Evolutionary conservation across 1,140 invertebrate species (phyloP).

Genomic region (Drosophila tani): DNA sequence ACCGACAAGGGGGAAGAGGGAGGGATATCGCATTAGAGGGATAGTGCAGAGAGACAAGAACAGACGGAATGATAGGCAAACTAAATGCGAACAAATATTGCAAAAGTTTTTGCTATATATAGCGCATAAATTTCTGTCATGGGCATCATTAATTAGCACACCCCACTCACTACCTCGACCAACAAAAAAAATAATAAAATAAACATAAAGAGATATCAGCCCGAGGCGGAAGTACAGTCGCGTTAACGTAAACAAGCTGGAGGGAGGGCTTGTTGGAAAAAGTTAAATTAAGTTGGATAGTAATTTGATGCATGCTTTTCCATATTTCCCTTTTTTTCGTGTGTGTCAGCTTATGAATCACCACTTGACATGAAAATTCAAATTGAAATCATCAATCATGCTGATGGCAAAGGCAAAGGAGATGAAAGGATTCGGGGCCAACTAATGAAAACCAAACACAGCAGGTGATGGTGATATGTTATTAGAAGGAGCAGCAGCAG

Average conservation of each 20-base stretch:
- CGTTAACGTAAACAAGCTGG: slow-evolving; percentile 33
- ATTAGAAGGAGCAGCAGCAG: slow-evolving; percentile 48
- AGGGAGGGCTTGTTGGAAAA: slow-evolving; percentile 57
- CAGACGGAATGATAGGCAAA: slow-evolving; percentile 51
- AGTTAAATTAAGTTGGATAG: slow-evolving; percentile 76
- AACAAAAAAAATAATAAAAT: slow-evolving; percentile 12
- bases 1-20: no score
- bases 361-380: slow-evolving; percentile 77
- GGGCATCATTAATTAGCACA: slow-evolving; percentile 78
- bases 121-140: slow-evolving; percentile 81
- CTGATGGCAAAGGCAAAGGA: slow-evolving; percentile 25
- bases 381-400: slow-evolving; percentile 84
- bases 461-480: slow-evolving; percentile 69
- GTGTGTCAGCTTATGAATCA: slow-evolving; percentile 54
- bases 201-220: slow-evolving; percentile 11
- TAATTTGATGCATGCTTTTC: slow-evolving; percentile 30
- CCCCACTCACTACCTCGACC: slow-evolving; percentile 20
- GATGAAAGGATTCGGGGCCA: slow-evolving; percentile 44
- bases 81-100: slow-evolving; percentile 80
- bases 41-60: background rate
- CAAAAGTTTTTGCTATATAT: slow-evolving; percentile 70
- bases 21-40: background rate
- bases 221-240: slow-evolving; percentile 68
- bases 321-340: slow-evolving; percentile 14
- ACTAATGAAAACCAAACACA: slow-evolving; percentile 84